phyloP scores from a whole-genome alignment of 2,797 vertebrate genomes.

The Thamnophis elegans region DNA sequence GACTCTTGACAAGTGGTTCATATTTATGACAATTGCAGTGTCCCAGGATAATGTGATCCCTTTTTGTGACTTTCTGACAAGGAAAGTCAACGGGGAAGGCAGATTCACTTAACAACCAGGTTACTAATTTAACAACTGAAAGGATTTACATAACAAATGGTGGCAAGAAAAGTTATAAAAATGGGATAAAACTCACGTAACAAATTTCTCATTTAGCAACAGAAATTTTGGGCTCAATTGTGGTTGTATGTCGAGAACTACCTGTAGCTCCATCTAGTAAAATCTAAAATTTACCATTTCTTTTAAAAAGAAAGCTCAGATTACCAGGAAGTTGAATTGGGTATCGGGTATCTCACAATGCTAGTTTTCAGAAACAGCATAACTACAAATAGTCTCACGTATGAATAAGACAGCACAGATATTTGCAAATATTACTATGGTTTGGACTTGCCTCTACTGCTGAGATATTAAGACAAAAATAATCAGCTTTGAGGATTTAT shows the following conservation, averaged over 20 bases:
- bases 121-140: too few relatives aligned
- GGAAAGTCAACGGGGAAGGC: too few relatives aligned
- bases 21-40: too few relatives aligned
- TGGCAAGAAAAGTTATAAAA: too few relatives aligned
- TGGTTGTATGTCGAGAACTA: background rate
- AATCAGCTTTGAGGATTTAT: conserved; percentile 16
- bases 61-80: too few relatives aligned
- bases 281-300: background rate
- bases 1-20: too few relatives aligned
- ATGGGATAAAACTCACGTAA: too few relatives aligned
- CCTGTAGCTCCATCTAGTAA: background rate
- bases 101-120: too few relatives aligned
- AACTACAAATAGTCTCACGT: background rate
- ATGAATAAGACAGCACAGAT: background rate
- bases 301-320: background rate
- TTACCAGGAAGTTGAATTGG: background rate
- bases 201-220: too few relatives aligned
- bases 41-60: too few relatives aligned
- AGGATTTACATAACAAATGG: too few relatives aligned
- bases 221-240: background rate
- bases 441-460: background rate
- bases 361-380: background rate
- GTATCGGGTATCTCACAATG: background rate
- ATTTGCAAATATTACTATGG: background rate
- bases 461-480: background rate